Conservation (phyloP, 2,113 vertebrate genomes). For the Gallinago media region DNA sequence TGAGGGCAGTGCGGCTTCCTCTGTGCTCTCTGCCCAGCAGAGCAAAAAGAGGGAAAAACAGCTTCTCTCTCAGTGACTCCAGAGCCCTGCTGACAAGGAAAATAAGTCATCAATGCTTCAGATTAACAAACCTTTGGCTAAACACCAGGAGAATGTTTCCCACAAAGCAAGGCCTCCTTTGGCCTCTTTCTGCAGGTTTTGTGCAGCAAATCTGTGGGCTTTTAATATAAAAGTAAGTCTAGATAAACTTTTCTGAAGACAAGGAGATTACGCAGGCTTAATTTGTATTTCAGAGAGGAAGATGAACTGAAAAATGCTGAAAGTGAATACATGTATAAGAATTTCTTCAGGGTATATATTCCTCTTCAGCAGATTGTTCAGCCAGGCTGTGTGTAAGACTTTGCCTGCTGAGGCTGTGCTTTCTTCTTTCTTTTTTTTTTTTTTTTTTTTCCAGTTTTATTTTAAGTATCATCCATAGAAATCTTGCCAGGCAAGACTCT, state of each 20-base stretch:
- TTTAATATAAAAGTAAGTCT: not conserved
- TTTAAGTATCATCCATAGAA: not conserved
- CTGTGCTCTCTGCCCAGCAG: not conserved
- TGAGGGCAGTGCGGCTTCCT: not conserved
- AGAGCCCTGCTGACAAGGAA: not conserved
- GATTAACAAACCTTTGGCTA: not conserved
- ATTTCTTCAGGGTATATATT: not conserved
- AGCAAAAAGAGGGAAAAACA: not conserved
- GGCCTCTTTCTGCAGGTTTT: not conserved
- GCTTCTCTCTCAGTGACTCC: not conserved
- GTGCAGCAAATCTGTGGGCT: accelerated
- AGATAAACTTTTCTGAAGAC: not conserved
- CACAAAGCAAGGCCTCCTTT: not conserved
- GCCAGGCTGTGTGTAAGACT: not conserved
- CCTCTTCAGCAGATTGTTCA: not conserved
- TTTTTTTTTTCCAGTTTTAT: not conserved
- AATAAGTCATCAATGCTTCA: not conserved
- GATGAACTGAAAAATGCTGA: not conserved
- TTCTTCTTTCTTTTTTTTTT: not conserved
- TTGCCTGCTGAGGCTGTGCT: not conserved
- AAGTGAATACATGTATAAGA: not conserved
- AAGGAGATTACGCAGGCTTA: accelerated
- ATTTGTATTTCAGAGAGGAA: not conserved
- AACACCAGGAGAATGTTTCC: not conserved
- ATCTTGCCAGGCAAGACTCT: not conserved